A percentile compares a stretch with the other conserved stretches of the same genome.
Conservation (phyloP, 2,888 invertebrate species). For the Dioctria linearis region DNA sequence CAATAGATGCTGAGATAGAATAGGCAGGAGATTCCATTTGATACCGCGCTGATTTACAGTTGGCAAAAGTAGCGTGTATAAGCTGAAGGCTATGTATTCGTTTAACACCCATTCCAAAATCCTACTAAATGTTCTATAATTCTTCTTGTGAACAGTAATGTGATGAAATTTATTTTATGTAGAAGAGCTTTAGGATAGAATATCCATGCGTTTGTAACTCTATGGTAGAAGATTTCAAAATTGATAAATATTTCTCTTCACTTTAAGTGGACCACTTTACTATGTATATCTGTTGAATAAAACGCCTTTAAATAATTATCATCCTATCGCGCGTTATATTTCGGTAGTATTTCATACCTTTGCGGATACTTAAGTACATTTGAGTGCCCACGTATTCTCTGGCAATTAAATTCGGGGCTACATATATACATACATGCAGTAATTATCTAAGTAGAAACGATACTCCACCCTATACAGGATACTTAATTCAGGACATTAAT, state of each 20-base stretch:
- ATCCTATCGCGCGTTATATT: not conserved
- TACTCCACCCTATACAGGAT: not conserved
- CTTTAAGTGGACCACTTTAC: not conserved
- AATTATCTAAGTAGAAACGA: slow-evolving; percentile 2
- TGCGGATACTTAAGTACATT: not conserved
- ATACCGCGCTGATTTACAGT: slow-evolving; percentile 17
- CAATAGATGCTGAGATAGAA: not conserved
- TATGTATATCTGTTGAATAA: not conserved
- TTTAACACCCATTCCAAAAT: not conserved
- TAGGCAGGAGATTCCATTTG: not conserved
- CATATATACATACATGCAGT: not conserved
- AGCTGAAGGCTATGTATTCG: slow-evolving; percentile 7
- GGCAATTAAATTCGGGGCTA: slow-evolving; percentile 1
- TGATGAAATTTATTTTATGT: slow-evolving; percentile 4
- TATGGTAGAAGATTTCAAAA: not conserved
- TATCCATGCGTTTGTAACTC: not conserved
- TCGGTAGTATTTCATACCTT: not conserved
- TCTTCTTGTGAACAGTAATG: not conserved
- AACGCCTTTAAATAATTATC: slow-evolving; percentile 38
- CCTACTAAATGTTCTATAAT: not conserved
- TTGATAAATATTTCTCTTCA: slow-evolving; percentile 2
- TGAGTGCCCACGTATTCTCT: not conserved
- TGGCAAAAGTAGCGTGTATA: not conserved
- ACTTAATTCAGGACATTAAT: not conserved
- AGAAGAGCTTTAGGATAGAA: not conserved